Conservation (phyloP, 2,113 vertebrate species). For the Podilymbus podiceps region DNA sequence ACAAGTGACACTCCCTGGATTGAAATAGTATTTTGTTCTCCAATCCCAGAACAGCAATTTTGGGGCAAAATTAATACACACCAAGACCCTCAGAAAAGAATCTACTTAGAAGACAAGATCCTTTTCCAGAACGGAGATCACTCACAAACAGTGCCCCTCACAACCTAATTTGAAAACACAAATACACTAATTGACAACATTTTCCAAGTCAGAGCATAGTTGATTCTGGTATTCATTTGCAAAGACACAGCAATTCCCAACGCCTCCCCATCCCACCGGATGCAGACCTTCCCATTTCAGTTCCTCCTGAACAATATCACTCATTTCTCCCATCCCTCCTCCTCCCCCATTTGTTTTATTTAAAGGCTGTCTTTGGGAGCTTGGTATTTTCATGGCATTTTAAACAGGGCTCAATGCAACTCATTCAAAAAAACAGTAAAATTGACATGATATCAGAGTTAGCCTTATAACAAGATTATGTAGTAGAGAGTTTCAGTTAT, state of each 20-base stretch:
- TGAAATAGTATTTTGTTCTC: background rate
- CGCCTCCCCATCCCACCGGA: constrained; percentile 29
- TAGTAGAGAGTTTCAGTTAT: constrained; percentile 73
- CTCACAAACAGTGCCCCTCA: background rate
- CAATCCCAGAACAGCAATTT: constrained; percentile 35
- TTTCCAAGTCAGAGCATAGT: constrained; percentile 43
- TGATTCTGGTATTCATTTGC: constrained; percentile 29
- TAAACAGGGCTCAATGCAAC: constrained; percentile 61
- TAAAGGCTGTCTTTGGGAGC: constrained; percentile 72
- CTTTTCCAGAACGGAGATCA: background rate
- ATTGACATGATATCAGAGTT: constrained; percentile 78
- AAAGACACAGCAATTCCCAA: constrained; percentile 49
- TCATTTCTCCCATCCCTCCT: background rate
- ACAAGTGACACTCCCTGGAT: background rate
- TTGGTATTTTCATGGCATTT: constrained; percentile 72
- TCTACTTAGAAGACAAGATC: constrained; percentile 26
- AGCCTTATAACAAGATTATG: constrained; percentile 76
- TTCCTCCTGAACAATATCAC: constrained; percentile 1
- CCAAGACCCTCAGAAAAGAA: constrained; percentile 39
- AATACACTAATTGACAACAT: constrained; percentile 14
- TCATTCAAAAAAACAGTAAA: constrained; percentile 59
- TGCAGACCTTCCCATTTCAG: constrained; percentile 8
- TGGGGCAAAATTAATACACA: background rate
- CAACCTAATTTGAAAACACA: constrained; percentile 36
- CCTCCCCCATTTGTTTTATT: constrained; percentile 15